phyloP scores from a whole-genome alignment of 2,113 vertebrate species.

The Uropsilus gracilis region DNA sequence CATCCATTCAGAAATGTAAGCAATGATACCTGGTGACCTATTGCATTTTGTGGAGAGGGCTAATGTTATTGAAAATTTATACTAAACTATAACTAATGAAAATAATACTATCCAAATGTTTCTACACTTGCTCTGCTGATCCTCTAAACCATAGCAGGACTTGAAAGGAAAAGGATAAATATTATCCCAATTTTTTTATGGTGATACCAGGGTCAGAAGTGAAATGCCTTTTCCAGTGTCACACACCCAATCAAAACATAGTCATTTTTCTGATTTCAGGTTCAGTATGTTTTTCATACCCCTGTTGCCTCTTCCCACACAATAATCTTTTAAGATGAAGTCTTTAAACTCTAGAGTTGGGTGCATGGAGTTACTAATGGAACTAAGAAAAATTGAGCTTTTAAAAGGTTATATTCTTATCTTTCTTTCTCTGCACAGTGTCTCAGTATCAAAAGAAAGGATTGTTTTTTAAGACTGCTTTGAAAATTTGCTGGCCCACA shows the following conservation, averaged over 20 bases:
- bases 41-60: background rate
- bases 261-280: background rate
- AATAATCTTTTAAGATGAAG: constrained; percentile 52
- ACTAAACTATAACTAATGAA: constrained; percentile 21
- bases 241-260: background rate
- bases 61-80: background rate
- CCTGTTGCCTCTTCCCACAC: background rate
- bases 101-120: background rate
- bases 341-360: background rate
- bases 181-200: background rate
- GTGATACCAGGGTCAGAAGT: background rate
- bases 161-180: background rate
- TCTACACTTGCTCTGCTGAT: background rate
- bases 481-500: constrained; percentile 4
- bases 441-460: background rate
- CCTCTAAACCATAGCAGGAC: background rate
- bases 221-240: background rate
- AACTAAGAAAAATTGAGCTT: background rate
- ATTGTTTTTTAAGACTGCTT: constrained; percentile 10
- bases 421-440: constrained; percentile 18
- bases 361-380: background rate
- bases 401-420: background rate
- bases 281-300: background rate
- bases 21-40: background rate
- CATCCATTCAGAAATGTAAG: constrained; percentile 5